Evolutionary conservation across 1,140 invertebrate species (phyloP), one percentile per base, ranked within the genome.

Genomic region (Drosophila insularis): DNA sequence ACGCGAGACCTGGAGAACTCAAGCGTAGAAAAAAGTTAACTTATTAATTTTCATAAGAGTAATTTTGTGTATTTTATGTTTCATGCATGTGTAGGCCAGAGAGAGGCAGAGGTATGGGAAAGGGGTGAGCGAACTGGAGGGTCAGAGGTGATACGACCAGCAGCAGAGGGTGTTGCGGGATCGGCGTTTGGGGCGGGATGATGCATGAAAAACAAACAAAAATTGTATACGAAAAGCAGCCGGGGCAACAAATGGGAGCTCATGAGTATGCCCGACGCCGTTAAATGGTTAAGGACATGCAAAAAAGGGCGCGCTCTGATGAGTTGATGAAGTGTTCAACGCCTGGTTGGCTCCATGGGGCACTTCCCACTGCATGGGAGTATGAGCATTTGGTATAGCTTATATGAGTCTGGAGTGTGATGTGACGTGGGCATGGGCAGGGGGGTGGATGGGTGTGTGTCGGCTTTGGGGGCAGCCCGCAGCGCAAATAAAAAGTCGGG

Each of bases 31-130:
- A 81, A 90, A 89, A 90, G 78, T 89, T 81, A 74, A 90, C 85
- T 89, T 89, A 89, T 89, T 89, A 89, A 89, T 89, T 89, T 89
- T 90, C 86, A 89, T 89, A 89, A 89, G 78, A 90, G 85, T 89
- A 89, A 89, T 89, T 89, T 81, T 89, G 87, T 89, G 85, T 89
- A 77, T 80, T 86, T 82, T 79, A 81, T 80, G 75, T 80, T 71
- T 78, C 77, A 39, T 60, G 68, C 59, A 65, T 76, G 82, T 40
- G 63, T 46, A 63, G 27, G 50, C 19, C 59, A 32, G 62, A 27
- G 54, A 40, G 63, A 32, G 2, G 39, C 32, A 46, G 27, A 40
- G 39, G 4, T 27, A 5, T 27, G 27, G 27, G 23, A 27, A 31
- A n/a, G n/a, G 23, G 65, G 60, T 59, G 32, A 32, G 31, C 6